Evolutionary conservation across 2,888 invertebrate genomes (phyloP).

Genomic region (Xestia rhomboidea): DNA sequence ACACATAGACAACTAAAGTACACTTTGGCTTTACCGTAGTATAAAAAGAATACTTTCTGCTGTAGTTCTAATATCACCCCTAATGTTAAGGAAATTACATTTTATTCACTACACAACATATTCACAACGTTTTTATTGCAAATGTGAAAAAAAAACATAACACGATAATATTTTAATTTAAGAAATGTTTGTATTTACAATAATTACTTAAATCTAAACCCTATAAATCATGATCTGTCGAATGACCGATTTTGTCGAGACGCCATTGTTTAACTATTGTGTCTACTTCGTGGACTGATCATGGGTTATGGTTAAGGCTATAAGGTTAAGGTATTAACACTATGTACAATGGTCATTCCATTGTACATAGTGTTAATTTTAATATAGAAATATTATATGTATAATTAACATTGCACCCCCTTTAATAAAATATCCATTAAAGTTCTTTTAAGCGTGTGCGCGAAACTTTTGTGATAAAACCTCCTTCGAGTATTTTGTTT

Average conservation of each 20-base stretch:
- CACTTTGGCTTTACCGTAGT: no score
- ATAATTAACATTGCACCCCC: constrained; percentile 7
- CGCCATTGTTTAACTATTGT: no score
- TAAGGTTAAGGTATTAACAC: no score
- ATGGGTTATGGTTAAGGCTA: no score
- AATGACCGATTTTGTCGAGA: no score
- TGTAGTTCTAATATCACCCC: background rate
- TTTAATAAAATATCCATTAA: background rate
- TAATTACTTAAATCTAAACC: constrained; percentile 25
- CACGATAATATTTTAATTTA: constrained; percentile 3
- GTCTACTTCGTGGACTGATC: no score
- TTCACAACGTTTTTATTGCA: background rate
- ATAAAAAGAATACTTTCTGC: background rate
- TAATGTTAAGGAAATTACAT: background rate
- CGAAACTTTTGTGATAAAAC: background rate
- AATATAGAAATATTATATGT: background rate
- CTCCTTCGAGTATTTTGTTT: background rate
- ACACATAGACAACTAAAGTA: background rate
- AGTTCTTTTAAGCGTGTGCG: background rate
- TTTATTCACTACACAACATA: no score
- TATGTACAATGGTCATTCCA: no score
- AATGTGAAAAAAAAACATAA: background rate
- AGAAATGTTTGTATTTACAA: constrained; percentile 47
- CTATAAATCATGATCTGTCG: no score
- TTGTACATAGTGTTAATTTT: background rate